Conservation (phyloP, 2,888 invertebrate genomes). For the Drosophila helvetica region DNA sequence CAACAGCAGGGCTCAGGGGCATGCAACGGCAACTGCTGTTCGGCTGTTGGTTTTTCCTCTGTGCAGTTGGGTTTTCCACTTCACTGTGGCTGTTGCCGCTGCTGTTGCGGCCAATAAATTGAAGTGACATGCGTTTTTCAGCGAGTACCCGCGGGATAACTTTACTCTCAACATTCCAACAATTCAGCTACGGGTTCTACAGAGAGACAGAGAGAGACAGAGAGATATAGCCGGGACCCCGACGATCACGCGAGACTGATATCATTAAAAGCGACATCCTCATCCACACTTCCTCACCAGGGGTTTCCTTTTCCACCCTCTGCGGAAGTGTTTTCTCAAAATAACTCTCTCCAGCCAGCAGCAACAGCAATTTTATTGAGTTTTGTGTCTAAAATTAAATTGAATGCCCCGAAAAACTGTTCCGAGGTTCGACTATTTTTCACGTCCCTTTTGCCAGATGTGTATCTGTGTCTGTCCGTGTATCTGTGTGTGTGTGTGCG, state of each 20-base stretch:
- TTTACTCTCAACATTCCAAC: conserved; percentile 73
- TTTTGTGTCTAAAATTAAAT: conserved; percentile 74
- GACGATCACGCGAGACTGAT: conserved; percentile 64
- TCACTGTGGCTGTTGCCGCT: conserved; percentile 17
- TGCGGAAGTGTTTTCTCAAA: conserved; percentile 66
- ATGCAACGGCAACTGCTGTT: conserved; percentile 36
- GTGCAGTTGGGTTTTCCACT: conserved; percentile 16
- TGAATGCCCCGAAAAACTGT: conserved; percentile 60
- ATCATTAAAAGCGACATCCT: conserved; percentile 74
- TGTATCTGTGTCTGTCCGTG: background rate
- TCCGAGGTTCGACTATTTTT: conserved; percentile 52
- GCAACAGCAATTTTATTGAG: conserved; percentile 65
- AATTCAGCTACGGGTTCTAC: conserved; percentile 51
- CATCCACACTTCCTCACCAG: conserved; percentile 15
- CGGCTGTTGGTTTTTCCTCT: conserved; percentile 17
- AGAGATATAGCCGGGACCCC: background rate
- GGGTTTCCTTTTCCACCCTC: conserved; percentile 34
- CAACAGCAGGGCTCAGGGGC: background rate
- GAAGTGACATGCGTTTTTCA: conserved; percentile 79
- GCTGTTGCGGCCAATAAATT: conserved; percentile 74
- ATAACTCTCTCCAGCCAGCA: conserved; percentile 50
- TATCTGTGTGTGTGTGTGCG: background rate
- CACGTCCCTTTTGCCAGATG: conserved; percentile 46
- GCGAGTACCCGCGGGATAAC: conserved; percentile 77
- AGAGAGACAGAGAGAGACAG: background rate